Evolutionary conservation across 2,113 vertebrate genomes (phyloP), one percentile per base, ranked within the genome.

Genomic region (Odocoileus virginianus): DNA sequence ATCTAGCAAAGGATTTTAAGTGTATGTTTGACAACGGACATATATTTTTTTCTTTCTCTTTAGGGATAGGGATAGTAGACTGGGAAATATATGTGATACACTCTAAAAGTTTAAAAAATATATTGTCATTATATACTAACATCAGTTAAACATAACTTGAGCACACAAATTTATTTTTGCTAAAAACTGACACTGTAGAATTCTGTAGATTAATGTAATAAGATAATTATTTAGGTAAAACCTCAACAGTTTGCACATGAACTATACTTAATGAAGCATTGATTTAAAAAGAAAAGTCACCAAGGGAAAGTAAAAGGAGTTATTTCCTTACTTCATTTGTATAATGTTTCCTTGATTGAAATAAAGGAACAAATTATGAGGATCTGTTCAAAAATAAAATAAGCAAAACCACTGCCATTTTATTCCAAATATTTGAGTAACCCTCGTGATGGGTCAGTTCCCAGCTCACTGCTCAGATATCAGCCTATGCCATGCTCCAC

Each of bases 361-460:
- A 27, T 88, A 79, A 95, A 91, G 87, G 85, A 89, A 97, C 88
- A 98, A 33, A 60, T 91, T 97, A 90, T 76, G 71, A 98, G 61
- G 60, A 95, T 89, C 82, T 83, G 64, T 58, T 97, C 54, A 54
- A 96, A 98, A 87, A 94, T 94, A 91, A 98, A 97, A 94, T 97
- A 97, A 98, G 83, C 88, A 98, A 95, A 98, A 64, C 13, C 45
- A 96, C 97, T 98, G 93, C 40, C 94, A 85, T 93, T 98, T 97
- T 97, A 97, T 98, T 96, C 95, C 85, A 99, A 98, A 98, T 91
- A 98, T 99, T 98, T 98, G 97, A 98, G 92, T 98, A 98, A 98
- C 97, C 97, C 95, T 82, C 40, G 95, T 15, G 95, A 96, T 81
- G 98, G 98, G 97, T 98, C 98, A 98, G 43, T 97, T 98, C 85